Conservation (phyloP, 1,140 invertebrate species). For the Trichonephila clavata region DNA sequence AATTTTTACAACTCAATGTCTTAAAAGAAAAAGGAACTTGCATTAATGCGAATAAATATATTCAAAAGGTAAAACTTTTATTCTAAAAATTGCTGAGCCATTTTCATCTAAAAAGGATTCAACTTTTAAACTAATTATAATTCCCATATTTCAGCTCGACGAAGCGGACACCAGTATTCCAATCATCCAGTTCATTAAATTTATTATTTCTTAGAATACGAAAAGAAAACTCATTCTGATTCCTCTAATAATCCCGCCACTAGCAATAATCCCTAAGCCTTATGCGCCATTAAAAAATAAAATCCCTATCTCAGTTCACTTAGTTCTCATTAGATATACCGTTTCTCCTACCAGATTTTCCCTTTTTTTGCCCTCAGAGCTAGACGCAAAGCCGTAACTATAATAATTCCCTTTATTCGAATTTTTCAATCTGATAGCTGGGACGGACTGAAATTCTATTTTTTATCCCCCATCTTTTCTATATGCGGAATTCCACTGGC, state of each 20-base stretch:
- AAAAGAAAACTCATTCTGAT: neutral
- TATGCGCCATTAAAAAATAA: constrained; percentile 35
- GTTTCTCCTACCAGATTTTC: constrained; percentile 9
- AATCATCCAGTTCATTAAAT: constrained; percentile 37
- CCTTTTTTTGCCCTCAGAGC: neutral
- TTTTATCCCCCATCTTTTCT: constrained; percentile 15
- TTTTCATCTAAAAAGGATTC: neutral
- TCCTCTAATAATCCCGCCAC: constrained; percentile 1
- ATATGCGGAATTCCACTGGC: constrained; percentile 33
- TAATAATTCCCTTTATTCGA: constrained; percentile 58
- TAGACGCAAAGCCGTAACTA: constrained; percentile 45
- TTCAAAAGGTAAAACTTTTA: neutral
- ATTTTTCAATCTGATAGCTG: constrained; percentile 69
- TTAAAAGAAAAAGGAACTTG: neutral
- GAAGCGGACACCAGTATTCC: neutral
- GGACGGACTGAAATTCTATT: neutral
- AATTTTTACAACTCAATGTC: neutral
- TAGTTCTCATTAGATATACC: constrained; percentile 64
- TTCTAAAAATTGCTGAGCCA: neutral
- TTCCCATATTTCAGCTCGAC: neutral
- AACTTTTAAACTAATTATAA: constrained; percentile 24
- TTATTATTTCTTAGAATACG: neutral
- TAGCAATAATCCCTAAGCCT: constrained; percentile 27
- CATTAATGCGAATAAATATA: neutral
- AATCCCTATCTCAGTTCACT: constrained; percentile 38